Percentiles rank a stretch among this genome's conserved stretches.
Evolutionary conservation across 2,888 invertebrate genomes (phyloP).

Genomic region (Diplazon laetatorius): DNA sequence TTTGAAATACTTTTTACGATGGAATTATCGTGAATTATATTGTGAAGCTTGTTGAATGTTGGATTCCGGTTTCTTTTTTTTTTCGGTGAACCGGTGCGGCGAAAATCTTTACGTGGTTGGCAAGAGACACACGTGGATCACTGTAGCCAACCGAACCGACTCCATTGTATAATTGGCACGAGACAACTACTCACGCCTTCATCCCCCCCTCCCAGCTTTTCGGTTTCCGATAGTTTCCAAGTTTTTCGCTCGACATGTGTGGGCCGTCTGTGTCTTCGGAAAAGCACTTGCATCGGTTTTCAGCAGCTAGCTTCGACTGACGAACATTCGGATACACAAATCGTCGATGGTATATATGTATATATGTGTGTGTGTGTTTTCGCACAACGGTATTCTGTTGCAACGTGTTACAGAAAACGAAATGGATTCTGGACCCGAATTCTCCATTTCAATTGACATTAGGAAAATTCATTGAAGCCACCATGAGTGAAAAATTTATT

Average conservation of each 20-base stretch:
- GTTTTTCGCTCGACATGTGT: slow-evolving; percentile 22
- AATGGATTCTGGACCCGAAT: background rate
- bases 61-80: no score
- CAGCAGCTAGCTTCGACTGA: slow-evolving; percentile 45
- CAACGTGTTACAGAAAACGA: background rate
- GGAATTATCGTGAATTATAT: slow-evolving; percentile 27
- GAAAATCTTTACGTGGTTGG: slow-evolving; percentile 60
- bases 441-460: slow-evolving; percentile 3
- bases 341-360: slow-evolving; percentile 18
- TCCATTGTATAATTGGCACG: slow-evolving; percentile 62
- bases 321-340: slow-evolving; percentile 24
- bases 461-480: background rate
- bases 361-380: slow-evolving; percentile 14
- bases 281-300: slow-evolving; percentile 55
- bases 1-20: no score
- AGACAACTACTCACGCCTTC: slow-evolving; percentile 29
- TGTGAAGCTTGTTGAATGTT: no score
- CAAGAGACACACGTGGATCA: slow-evolving; percentile 59
- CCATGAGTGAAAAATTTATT: background rate
- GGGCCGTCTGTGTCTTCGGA: slow-evolving; percentile 51
- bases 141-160: slow-evolving; percentile 54
- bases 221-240: slow-evolving; percentile 12
- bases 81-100: slow-evolving; percentile 54
- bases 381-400: slow-evolving; percentile 8
- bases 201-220: background rate